Base-by-base conservation (phyloP, 92 coral and sea anemone genomes). In the Blastomussa wellsi region DNA sequence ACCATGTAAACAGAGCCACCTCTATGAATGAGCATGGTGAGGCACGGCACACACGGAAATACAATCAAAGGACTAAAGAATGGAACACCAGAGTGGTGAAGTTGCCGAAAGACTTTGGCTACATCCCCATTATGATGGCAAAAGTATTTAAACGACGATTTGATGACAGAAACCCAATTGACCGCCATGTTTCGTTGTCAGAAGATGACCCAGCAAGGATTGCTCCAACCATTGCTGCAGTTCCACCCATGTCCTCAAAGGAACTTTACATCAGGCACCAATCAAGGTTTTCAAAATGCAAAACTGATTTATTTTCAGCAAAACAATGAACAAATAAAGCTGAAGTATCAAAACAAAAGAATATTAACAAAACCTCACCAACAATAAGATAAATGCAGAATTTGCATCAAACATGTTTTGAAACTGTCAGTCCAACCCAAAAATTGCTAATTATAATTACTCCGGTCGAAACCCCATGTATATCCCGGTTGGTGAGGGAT, bases 401-500 rank as follows among this genome's bases (percentile, higher is more conserved):
- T 44, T 8, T 44, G 49, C 1, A 3, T 3, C 7, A 8, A 3
- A 3, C 12, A 8, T 44, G 49, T 8, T 44, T 44, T 44, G 49
- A 44, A 44, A 10, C 49, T 0, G 0, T 44, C 49, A 44, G 49
- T 13, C 49, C 49, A 4, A 44, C 49, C 11, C 49, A 44, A 44
- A 4, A 3, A 44, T 39, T 39, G 3, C 7, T 39, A 39, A 3
- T 39, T 39, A 39, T 7, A 44, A 20, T 79, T 72, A 86, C 24
- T 86, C 57, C 49, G 76, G 74, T 72, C 82, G 33, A 65, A 68
- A 90, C 14, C 92, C 90, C 90, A 86, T 80, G 41, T 90, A 90
- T 32, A 90, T 82, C 5, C 93, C 90, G 42, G 93, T 86, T 72
- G 86, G 74, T 8, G 90, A 86, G 41, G 90, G 93, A 78, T 86